phyloP scores from a whole-genome alignment of 2,888 invertebrate genomes.

The Eupithecia centaureata region DNA sequence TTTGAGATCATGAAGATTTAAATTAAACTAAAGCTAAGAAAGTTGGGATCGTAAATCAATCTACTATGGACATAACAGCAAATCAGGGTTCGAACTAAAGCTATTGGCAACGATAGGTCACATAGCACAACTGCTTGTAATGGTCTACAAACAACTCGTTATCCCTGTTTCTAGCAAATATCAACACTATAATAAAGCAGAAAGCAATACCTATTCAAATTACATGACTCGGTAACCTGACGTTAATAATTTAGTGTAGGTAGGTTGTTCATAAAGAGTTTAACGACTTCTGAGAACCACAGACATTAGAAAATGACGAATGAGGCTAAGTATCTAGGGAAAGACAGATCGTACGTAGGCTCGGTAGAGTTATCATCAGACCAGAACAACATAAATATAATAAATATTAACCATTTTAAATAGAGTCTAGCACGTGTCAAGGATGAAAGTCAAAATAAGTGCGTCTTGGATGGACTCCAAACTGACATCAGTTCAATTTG shows the following conservation, averaged over 20 bases:
- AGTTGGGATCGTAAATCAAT: background rate
- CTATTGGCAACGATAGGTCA: slow-evolving; percentile 19
- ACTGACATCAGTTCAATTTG: slow-evolving; percentile 54
- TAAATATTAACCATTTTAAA: slow-evolving; percentile 36
- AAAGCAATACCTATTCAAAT: slow-evolving; percentile 34
- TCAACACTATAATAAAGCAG: slow-evolving; percentile 33
- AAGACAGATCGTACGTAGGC: background rate
- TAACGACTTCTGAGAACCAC: slow-evolving; percentile 24
- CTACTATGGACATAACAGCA: background rate
- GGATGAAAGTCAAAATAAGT: slow-evolving; percentile 62
- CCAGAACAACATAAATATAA: background rate
- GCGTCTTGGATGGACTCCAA: slow-evolving; percentile 60
- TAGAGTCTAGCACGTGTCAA: slow-evolving; percentile 58
- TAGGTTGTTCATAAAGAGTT: slow-evolving; percentile 13
- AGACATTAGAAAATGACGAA: slow-evolving; percentile 28
- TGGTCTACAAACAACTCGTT: slow-evolving; percentile 44
- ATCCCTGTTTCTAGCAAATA: slow-evolving; percentile 38
- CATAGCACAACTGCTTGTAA: slow-evolving; percentile 32
- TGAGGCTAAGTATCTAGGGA: slow-evolving; percentile 25
- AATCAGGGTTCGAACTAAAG: slow-evolving; percentile 13
- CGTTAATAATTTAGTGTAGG: slow-evolving; percentile 11
- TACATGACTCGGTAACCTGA: slow-evolving; percentile 20
- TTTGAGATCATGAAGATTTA: too few relatives aligned
- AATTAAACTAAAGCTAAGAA: background rate
- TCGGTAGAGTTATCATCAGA: background rate